Evolutionary conservation across 2,888 invertebrate species (phyloP), one percentile per base, ranked within the genome.

Genomic region (Meliscaeva auricollis): DNA sequence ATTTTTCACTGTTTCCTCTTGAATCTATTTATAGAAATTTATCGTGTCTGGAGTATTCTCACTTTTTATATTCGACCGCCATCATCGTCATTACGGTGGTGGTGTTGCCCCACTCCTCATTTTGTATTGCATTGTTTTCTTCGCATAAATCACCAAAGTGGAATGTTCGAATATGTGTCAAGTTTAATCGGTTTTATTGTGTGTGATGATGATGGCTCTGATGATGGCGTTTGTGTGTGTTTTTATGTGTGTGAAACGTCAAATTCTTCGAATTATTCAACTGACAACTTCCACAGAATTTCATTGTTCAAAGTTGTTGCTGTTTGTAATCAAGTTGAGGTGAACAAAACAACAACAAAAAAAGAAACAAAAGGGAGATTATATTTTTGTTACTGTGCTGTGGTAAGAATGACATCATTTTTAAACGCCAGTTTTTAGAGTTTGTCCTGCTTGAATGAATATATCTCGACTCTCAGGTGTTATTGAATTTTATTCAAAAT

Each of bases 111-210:
- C 22, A 20, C 74, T 60, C 58, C 68, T 52, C 35, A 15, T 80
- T 58, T 22, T 46, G 6, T 17, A 46, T 38, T 70, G 64, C 54
- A 64, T 80, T 69, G 83, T 83, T 68, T 74, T 56, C 46, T 64
- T 62, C 69, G 41, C 75, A 80, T 84, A 66, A 84, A 79, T 79
- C 70, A 80, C 70, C 70, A 17, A 66, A 48, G 60, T 75, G 32
- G 66, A 69, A 74, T 46, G 56, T 54, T 58, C n/a, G 68, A 80
- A 84, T 84, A 66, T 84, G 80, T 84, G 84, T 84, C 84, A 84
- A 84, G 84, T 84, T 80, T 79, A 79, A 76, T 74, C 44, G 69
- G 48, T 78, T 74, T 60, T 32, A 64, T 52, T 79, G 60, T 66
- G 32, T 66, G 32, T 6, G 17, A 64, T 56, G 35, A 58, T 20